Percentiles rank a stretch among this genome's conserved stretches.
These are phyloP conservation scores for Ptychochromis oligacanthus DNA, from an alignment of 2,113 vertebrate genomes.

Conservation along the genomic window DNA sequence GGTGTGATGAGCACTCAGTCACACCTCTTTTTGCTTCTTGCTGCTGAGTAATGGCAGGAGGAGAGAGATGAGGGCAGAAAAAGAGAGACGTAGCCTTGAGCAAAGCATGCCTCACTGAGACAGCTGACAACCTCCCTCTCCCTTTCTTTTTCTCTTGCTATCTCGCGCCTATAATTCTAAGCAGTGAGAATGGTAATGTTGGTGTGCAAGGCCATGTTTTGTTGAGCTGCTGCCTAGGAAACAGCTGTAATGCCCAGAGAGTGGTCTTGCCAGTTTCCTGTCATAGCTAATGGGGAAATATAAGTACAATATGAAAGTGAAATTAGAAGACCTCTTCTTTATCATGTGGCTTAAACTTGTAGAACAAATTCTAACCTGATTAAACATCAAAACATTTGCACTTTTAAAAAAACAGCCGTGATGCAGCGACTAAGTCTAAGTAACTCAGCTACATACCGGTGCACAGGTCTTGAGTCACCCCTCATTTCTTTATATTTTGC, in stretches of 20 bases:
- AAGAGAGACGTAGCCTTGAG: conserved; percentile 63
- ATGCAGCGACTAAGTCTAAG: neutral
- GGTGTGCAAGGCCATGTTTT: conserved; percentile 71
- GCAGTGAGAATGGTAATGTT: conserved; percentile 30
- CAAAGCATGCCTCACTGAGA: conserved; percentile 59
- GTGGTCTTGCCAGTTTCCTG: conserved; percentile 62
- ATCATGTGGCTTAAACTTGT: neutral
- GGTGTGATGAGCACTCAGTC: conserved; percentile 55
- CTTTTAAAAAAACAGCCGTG: neutral
- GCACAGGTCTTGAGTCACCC: too few relatives aligned
- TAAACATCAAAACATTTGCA: neutral
- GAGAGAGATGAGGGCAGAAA: conserved; percentile 31
- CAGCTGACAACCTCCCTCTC: conserved; percentile 62
- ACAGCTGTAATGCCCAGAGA: conserved; percentile 69
- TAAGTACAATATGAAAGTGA: conserved; percentile 45
- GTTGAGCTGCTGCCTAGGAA: conserved; percentile 79
- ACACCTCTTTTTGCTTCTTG: conserved; percentile 58
- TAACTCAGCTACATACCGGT: neutral
- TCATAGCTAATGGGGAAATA: conserved; percentile 46
- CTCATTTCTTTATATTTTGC: too few relatives aligned
- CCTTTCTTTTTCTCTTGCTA: neutral
- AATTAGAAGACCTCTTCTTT: conserved; percentile 29
- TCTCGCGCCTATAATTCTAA: conserved; percentile 42
- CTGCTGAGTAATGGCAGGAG: conserved; percentile 69
- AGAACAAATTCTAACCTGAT: neutral